A percentile compares a stretch with the other conserved stretches of the same genome.
These are phyloP conservation scores for Drosophila sordidapex DNA, from an alignment of 2,888 invertebrate genomes.

Conservation along the genomic window DNA sequence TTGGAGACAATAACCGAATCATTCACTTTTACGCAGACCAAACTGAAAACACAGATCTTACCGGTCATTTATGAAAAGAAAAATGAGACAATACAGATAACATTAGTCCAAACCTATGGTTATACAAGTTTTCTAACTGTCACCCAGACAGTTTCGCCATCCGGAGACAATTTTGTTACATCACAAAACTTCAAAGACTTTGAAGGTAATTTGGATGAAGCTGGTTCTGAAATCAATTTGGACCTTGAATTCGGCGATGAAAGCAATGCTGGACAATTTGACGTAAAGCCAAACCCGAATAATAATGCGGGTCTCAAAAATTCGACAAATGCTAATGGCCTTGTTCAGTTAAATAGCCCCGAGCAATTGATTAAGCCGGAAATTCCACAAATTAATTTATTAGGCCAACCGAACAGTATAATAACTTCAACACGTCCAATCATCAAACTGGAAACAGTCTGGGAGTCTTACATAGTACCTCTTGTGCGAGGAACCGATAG, in stretches of 20 bases:
- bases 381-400: conserved; percentile 88
- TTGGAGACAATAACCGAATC: conserved; percentile 95
- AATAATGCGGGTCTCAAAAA: conserved; percentile 59
- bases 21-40: conserved; percentile 95
- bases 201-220: conserved; percentile 94
- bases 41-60: conserved; percentile 94
- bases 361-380: conserved; percentile 83
- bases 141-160: conserved; percentile 94
- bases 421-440: conserved; percentile 92
- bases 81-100: conserved; percentile 90
- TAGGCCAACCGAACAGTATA: conserved; percentile 86
- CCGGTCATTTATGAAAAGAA: conserved; percentile 91
- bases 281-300: conserved; percentile 49
- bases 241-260: conserved; percentile 94
- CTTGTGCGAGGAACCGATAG: conserved; percentile 91
- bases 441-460: conserved; percentile 91
- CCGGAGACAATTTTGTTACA: conserved; percentile 93
- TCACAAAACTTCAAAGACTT: conserved; percentile 95
- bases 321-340: conserved; percentile 49
- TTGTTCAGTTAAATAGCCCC: conserved; percentile 32
- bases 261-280: conserved; percentile 87
- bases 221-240: conserved; percentile 93
- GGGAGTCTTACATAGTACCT: conserved; percentile 93
- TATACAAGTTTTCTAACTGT: conserved; percentile 95
- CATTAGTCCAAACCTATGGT: conserved; percentile 95